Base-by-base conservation (phyloP, 2,888 invertebrate species). In the Amphipoea lucens region DNA sequence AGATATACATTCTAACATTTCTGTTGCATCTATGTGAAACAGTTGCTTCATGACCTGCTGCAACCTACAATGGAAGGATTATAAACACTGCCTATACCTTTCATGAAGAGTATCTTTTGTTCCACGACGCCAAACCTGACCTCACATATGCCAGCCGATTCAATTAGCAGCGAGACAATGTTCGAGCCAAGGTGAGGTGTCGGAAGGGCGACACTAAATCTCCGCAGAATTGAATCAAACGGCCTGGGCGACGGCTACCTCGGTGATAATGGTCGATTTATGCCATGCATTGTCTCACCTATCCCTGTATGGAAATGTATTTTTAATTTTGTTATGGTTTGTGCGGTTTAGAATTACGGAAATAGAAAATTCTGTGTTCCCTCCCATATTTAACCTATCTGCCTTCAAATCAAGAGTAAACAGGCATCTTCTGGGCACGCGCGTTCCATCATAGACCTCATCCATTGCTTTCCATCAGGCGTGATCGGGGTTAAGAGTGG, bases 191-290 rank as follows among this genome's bases (percentile, higher is more conserved):
- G 75, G 85, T 82, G 88, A 90, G 87, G 87, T 87, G 85, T 87
- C 83, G 87, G 89, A 89, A 89, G 87, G 90, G 90, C 80, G 86
- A 85, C 87, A 87, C 91, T 95, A 95, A 94, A 94, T 95, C 90
- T 88, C 87, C 80, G 79, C 89, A 91, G 91, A 96, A 96, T 96
- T 95, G 96, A 96, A 96, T 96, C 92, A 94, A 96, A 96, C 93
- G 93, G 94, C 91, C 89, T 92, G 92, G 93, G 85, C 90, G 95
- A 94, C 95, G 92, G 94, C 88, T 66, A 60, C 79, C 79, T 91
- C 87, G 85, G 91, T 90, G 95, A 96, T 96, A 96, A 95, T 95
- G 92, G 90, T 74, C 92, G 93, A 96, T 96, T 95, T 96, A 96
- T 95, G 91, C 89, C 87, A 79, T 90, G 89, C 91, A 92, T 92